Base-by-base conservation (phyloP, 2,888 invertebrate genomes). In the Helleia helle region DNA sequence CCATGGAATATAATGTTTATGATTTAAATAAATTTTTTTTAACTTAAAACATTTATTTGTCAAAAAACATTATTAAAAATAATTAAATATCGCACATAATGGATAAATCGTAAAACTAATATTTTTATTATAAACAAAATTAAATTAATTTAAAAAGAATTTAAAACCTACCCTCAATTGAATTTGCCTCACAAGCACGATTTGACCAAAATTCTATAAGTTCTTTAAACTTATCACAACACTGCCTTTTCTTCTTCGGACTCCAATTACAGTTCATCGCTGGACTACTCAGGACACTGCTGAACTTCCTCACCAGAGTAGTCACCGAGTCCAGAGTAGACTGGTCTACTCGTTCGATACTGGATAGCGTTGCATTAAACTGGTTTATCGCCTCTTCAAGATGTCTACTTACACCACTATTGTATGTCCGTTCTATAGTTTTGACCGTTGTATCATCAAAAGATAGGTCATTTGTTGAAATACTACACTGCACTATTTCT, bases 301-400 rank as follows among this genome's bases (percentile, higher is more conserved):
- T 77, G 22, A 77, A 83, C 43, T 67, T 79, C 45, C 54, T 71
- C 38, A 83, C 83, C 1, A 83, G 50, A 0, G 71, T 71, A 0
- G 81, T 79, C 43, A 83, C 81, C 0, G 83, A 71, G 6, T 67
- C 69, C 36, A 56, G 55, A 0, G 65, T 60, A 0, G 52, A 48
- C 2, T 64, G 57, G 30, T 69, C 59, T 27, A 64, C 56, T 0
- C 44, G 47, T 9, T 62, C 52, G 8, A 69, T 44, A 6, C 54
- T 61, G 0, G 61, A 60, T 8, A 75, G 51, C 0, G 71, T 69
- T 1, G 61, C 56, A 45, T 66, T 66, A 5, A 81, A 49, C 11
- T 73, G 61, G 5, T 73, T 66, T 42, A 83, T 76, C 0, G 77
- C 74, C 45, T 80, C 77, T 44, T 81, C 80, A 1, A 83, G 79